Evolutionary conservation across 2,888 invertebrate species (phyloP), one percentile per base, ranked within the genome.

Genomic region (Ethmia dodecea): DNA sequence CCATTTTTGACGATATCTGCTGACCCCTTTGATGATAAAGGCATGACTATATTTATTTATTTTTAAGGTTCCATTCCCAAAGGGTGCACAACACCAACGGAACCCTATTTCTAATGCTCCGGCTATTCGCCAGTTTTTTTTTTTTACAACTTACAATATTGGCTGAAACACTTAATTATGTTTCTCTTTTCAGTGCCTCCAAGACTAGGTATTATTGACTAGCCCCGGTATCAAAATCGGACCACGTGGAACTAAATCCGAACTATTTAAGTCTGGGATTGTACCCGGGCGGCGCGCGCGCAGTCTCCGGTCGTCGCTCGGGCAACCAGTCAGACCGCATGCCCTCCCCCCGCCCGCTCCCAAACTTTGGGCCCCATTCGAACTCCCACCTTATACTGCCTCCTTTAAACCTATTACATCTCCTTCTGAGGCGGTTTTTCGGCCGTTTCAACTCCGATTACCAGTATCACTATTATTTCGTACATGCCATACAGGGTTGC

Each of bases 271-370:
- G 61, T 47, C 43, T 68, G 45, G 55, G 67, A 72, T 49, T 73
- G 74, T 74, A 73, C 73, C 48, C 33, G 41, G 38, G 52, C 42
- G 60, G 75, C 76, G 78, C 75, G 76, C 73, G 76, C 78, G 76
- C 81, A 70, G 80, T 73, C 80, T 75, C 74, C 83, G 83, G 84
- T 84, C 84, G 84, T 73, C 84, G 84, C 61, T 83, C 83, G 83
- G 52, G 64, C 81, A 81, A 83, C 83, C 84, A 80, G 84, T 83
- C 73, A 53, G 72, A 79, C 84, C 71, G 77, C 83, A 67, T 75
- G 62, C 73, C 67, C 63, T 49, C 44, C 56, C 51, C 58, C 55
- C 51, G 45, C 66, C 59, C 66, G 49, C 55, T 52, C 57, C 79
- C 73, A 77, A 77, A 76, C 75, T 73, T 70, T 52, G 31, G 33